Evolutionary conservation across 2,113 vertebrate genomes (phyloP).

Genomic region (Proterorhinus semilunaris): DNA sequence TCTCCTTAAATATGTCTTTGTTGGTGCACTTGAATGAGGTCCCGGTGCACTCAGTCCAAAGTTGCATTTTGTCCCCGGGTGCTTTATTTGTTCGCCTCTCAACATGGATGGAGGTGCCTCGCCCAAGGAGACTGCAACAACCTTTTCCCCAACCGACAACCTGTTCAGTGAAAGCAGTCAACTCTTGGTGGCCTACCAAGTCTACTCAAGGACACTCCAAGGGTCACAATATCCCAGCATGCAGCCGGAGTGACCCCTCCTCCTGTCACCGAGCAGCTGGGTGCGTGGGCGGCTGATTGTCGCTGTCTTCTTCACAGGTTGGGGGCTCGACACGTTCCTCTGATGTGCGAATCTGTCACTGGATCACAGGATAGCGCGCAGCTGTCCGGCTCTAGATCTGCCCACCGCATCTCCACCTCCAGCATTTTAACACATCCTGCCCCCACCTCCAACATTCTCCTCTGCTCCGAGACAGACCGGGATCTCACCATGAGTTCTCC

Average conservation of each 20-base stretch:
- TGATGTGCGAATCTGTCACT: conserved; percentile 56
- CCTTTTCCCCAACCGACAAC: too few relatives aligned
- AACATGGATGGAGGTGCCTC: too few relatives aligned
- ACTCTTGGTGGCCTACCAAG: neutral
- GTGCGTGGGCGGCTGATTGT: conserved; percentile 38
- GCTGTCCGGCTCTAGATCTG: conserved; percentile 46
- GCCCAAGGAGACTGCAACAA: too few relatives aligned
- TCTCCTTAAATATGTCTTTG: too few relatives aligned
- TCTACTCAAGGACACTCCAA: conserved; percentile 16
- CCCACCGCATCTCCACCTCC: conserved; percentile 36
- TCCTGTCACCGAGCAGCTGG: conserved; percentile 22
- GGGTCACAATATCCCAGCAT: conserved; percentile 10
- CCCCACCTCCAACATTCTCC: conserved; percentile 1
- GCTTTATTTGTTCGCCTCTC: too few relatives aligned
- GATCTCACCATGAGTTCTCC: conserved; percentile 12
- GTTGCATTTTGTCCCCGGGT: too few relatives aligned
- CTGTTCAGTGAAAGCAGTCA: neutral
- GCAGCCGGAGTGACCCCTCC: neutral
- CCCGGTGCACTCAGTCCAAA: too few relatives aligned
- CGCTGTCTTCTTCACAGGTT: conserved; percentile 38
- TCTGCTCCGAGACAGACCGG: conserved; percentile 14
- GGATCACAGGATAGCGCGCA: conserved; percentile 54
- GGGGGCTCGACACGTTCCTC: conserved; percentile 52
- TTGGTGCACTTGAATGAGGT: too few relatives aligned
- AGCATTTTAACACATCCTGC: conserved; percentile 38